Evolutionary conservation across 2,113 vertebrate genomes (phyloP).

Genomic region (Semicossyphus pulcher): DNA sequence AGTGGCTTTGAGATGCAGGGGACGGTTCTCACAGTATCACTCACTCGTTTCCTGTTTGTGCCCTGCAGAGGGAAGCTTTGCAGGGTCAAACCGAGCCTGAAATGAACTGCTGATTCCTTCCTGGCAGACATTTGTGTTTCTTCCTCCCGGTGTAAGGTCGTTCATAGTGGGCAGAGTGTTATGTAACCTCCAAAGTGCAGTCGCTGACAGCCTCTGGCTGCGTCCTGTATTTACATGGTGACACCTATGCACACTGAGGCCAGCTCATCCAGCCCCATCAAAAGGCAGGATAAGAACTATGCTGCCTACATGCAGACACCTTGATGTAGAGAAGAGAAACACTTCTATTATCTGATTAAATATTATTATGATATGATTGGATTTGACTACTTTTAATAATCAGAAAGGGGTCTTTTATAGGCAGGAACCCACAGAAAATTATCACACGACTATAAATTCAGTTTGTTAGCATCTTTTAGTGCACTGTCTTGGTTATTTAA

Average conservation of each 20-base stretch:
- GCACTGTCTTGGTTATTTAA: no score
- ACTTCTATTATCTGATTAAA: no score
- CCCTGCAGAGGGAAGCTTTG: neutral
- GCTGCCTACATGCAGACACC: no score
- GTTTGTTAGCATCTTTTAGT: no score
- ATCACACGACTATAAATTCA: no score
- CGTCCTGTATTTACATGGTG: slow-evolving; percentile 16
- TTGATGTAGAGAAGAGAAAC: no score
- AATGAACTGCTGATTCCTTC: neutral
- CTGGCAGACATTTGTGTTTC: slow-evolving; percentile 15
- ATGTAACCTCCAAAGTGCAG: neutral
- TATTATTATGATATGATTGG: no score
- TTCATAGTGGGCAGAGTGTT: neutral
- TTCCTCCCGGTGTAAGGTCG: neutral
- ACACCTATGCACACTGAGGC: neutral
- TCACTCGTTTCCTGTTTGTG: slow-evolving; percentile 33
- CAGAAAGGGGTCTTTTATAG: no score
- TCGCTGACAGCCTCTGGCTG: slow-evolving; percentile 8
- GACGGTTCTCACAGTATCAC: neutral
- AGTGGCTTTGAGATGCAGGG: neutral
- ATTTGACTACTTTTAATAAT: no score
- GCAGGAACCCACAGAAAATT: no score
- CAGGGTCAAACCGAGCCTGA: slow-evolving; percentile 5
- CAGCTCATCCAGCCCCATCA: neutral
- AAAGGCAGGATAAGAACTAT: no score